Conservation (phyloP, 2,888 invertebrate genomes). For the Phengaris alcon region DNA sequence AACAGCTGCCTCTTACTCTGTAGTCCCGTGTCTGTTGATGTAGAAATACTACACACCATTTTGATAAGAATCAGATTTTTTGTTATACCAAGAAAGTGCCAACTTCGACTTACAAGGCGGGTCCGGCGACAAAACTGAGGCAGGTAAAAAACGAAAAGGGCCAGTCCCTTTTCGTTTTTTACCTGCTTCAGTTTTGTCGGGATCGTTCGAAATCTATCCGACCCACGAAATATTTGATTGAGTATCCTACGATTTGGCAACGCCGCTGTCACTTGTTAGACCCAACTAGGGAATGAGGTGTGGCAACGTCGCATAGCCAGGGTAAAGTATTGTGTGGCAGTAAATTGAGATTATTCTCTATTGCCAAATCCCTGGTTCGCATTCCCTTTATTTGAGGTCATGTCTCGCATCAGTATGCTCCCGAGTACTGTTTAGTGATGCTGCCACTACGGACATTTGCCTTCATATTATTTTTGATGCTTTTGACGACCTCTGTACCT, state of each 20-base stretch:
- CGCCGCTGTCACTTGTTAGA: constrained; percentile 52
- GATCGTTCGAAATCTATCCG: constrained; percentile 51
- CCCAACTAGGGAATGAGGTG: constrained; percentile 45
- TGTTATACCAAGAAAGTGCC: neutral
- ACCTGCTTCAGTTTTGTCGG: constrained; percentile 15
- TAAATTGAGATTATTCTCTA: neutral
- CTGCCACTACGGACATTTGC: neutral
- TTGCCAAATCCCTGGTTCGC: constrained; percentile 13
- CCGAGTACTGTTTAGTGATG: neutral
- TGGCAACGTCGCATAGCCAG: constrained; percentile 53
- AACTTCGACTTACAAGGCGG: neutral
- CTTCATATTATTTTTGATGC: too few relatives aligned
- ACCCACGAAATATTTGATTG: constrained; percentile 45
- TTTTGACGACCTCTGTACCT: too few relatives aligned
- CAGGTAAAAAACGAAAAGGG: constrained; percentile 57
- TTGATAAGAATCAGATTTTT: neutral
- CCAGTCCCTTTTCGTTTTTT: too few relatives aligned
- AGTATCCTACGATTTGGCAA: constrained; percentile 56
- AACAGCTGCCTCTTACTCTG: too few relatives aligned
- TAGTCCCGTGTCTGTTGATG: too few relatives aligned
- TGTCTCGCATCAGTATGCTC: neutral
- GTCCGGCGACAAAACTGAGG: constrained; percentile 47
- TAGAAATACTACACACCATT: neutral
- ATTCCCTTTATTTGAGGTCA: neutral
- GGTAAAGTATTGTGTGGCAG: constrained; percentile 27